These are phyloP conservation scores for Eupelmus urozonus DNA, from an alignment of 2,888 invertebrate genomes.

Conservation along the genomic window DNA sequence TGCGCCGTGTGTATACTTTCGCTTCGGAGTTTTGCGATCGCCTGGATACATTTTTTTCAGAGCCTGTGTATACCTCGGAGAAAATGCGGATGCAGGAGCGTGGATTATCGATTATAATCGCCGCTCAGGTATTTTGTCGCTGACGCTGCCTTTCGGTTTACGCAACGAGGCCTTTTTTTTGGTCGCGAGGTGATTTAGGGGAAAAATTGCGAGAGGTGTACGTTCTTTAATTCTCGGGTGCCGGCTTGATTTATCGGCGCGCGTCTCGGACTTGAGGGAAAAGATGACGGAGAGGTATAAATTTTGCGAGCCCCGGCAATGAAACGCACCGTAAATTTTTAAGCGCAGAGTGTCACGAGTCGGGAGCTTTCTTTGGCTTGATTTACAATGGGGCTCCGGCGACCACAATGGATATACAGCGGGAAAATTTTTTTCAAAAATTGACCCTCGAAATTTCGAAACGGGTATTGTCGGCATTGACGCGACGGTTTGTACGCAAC, in stretches of 20 bases:
- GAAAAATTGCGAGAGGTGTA: too few species aligned
- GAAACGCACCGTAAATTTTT: too few species aligned
- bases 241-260: background rate
- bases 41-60: too few species aligned
- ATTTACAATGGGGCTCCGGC: too few species aligned
- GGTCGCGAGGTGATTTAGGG: background rate
- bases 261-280: background rate
- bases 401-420: too few species aligned
- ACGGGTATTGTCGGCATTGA: background rate
- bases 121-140: too few species aligned
- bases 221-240: background rate
- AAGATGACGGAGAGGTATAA: background rate
- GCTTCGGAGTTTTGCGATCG: background rate
- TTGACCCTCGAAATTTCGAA: background rate
- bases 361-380: too few species aligned
- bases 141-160: too few species aligned
- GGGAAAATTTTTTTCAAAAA: too few species aligned
- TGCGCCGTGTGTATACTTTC: background rate
- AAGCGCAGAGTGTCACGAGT: too few species aligned
- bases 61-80: background rate
- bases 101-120: too few species aligned
- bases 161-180: background rate
- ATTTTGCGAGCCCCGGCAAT: constrained; percentile 6
- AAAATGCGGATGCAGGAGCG: constrained; percentile 1
- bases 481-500: background rate